Percentiles rank a stretch among this genome's conserved stretches.
Evolutionary conservation across 2,113 vertebrate species (phyloP).

Genomic region (Chionis minor): DNA sequence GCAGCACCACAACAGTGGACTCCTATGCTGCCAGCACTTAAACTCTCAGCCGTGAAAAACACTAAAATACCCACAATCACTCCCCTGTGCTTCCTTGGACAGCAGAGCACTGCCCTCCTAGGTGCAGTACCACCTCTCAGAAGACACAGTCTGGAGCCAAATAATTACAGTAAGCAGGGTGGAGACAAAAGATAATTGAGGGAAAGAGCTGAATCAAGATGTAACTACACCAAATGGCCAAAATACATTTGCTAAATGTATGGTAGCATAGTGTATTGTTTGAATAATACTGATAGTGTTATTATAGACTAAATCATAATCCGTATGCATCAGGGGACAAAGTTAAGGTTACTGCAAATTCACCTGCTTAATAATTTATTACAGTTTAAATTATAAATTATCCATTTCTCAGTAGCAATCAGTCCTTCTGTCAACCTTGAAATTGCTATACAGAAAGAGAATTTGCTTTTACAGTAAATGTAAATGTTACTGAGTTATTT

Average conservation of each 20-base stretch:
- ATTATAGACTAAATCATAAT: slow-evolving; percentile 6
- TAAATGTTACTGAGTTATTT: neutral
- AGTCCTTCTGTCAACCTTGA: slow-evolving; percentile 25
- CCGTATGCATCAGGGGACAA: neutral
- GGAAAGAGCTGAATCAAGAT: neutral
- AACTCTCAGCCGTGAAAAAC: neutral
- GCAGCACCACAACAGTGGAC: accelerated
- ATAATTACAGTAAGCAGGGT: neutral
- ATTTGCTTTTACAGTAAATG: neutral
- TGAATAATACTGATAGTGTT: neutral
- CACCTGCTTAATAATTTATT: slow-evolving; percentile 41
- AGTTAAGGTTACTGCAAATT: slow-evolving; percentile 12
- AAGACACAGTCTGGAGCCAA: neutral
- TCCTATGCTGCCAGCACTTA: neutral
- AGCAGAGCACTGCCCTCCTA: neutral
- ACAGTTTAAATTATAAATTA: slow-evolving; percentile 36
- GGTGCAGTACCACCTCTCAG: neutral
- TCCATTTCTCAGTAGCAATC: slow-evolving; percentile 16
- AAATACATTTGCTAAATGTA: neutral
- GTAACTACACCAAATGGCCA: neutral
- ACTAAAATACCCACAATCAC: neutral
- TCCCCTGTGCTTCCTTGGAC: accelerated
- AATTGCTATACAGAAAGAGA: slow-evolving; percentile 12
- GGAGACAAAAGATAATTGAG: neutral
- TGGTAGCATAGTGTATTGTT: neutral